Conservation (phyloP, 1,140 invertebrate species). For the Leucophenga varia region DNA sequence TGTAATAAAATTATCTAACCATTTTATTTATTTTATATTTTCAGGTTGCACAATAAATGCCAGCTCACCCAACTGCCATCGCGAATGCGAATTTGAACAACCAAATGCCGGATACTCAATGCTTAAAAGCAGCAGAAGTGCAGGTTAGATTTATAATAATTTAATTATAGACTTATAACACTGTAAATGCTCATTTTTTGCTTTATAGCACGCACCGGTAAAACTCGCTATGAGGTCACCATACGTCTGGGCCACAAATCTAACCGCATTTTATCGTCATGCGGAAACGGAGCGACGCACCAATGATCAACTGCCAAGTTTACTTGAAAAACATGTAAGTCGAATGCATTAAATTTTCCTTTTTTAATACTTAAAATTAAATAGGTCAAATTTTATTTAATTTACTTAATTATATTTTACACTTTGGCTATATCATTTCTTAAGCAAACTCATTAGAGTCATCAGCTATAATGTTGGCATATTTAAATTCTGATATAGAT, state of each 20-base stretch:
- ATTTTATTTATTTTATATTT: slow-evolving; percentile 2
- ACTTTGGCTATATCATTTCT: no score
- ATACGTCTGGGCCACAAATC: slow-evolving; percentile 50
- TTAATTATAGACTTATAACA: no score
- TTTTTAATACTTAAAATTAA: no score
- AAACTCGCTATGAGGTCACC: slow-evolving; percentile 51
- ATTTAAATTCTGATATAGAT: no score
- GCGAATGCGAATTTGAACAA: slow-evolving; percentile 36
- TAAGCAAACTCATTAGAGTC: no score
- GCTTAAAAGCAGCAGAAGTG: slow-evolving; percentile 24
- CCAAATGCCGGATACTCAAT: slow-evolving; percentile 13
- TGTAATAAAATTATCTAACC: slow-evolving; percentile 8
- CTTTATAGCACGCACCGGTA: slow-evolving; percentile 36
- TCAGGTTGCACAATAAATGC: slow-evolving; percentile 44
- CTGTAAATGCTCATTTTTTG: not conserved
- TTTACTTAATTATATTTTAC: no score
- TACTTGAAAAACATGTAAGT: slow-evolving; percentile 51
- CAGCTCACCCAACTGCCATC: slow-evolving; percentile 32
- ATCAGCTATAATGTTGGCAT: no score
- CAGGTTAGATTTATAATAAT: no score
- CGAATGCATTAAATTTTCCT: not conserved
- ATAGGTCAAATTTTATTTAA: no score
- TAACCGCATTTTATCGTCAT: slow-evolving; percentile 47
- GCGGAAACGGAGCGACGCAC: slow-evolving; percentile 22
- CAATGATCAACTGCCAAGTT: slow-evolving; percentile 37